phyloP scores from a whole-genome alignment of 2,797 vertebrate species.

The Cirrhinus molitorella region DNA sequence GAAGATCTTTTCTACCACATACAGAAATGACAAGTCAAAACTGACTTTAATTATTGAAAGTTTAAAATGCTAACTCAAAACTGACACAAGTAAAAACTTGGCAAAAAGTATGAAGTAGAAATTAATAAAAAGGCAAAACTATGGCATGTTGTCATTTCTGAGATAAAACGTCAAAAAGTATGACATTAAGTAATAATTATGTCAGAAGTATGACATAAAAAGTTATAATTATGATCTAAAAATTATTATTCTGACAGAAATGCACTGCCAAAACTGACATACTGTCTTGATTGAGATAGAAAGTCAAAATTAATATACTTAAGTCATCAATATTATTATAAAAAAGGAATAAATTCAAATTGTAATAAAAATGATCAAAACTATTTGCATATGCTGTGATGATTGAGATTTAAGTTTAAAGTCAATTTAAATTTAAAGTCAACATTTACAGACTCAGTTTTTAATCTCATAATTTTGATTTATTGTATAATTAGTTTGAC shows the following conservation, averaged over 20 bases:
- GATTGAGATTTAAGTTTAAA: background rate
- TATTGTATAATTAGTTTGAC: background rate
- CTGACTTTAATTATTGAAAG: background rate
- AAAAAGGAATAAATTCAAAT: too few species aligned
- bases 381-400: too few species aligned
- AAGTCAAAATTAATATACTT: background rate
- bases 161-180: background rate
- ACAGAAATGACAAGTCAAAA: background rate
- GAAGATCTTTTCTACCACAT: background rate
- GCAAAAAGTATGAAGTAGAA: too few species aligned
- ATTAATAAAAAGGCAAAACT: background rate
- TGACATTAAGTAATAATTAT: background rate
- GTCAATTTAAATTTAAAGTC: background rate
- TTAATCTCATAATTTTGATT: background rate
- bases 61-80: background rate
- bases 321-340: too few species aligned
- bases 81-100: too few species aligned
- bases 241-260: too few species aligned
- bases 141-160: background rate
- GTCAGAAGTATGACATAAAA: background rate
- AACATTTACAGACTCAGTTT: background rate
- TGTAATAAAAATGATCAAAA: too few species aligned
- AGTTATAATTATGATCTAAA: too few species aligned
- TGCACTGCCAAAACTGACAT: too few species aligned
- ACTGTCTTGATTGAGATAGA: background rate